Conservation (phyloP, 2,888 invertebrate genomes). For the Tridacna gigas region DNA sequence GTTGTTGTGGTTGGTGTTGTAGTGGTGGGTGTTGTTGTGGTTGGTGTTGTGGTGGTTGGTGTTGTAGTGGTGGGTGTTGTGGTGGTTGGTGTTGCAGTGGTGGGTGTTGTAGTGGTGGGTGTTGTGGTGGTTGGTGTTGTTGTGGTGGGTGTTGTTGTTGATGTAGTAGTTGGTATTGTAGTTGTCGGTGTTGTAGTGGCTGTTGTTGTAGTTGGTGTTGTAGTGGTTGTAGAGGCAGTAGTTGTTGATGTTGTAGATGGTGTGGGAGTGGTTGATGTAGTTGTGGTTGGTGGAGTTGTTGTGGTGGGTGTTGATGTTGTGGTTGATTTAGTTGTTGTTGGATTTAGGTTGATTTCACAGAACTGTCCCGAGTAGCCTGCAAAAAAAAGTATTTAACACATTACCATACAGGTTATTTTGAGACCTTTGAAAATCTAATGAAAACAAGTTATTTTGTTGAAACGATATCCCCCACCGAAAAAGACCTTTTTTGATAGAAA, state of each 20-base stretch:
- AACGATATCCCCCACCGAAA: too few species aligned
- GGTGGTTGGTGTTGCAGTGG: neutral
- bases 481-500: too few species aligned
- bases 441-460: too few species aligned
- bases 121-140: neutral
- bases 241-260: neutral
- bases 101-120: neutral
- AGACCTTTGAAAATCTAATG: neutral
- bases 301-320: neutral
- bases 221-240: neutral
- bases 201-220: neutral
- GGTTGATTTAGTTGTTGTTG: neutral
- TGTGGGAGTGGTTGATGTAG: neutral
- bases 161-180: neutral
- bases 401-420: neutral
- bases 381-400: neutral
- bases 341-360: slow-evolving; percentile 13
- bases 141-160: neutral
- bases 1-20: neutral
- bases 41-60: neutral
- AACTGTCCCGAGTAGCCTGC: slow-evolving; percentile 26
- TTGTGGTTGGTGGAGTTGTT: neutral
- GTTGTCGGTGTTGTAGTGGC: neutral
- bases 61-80: neutral
- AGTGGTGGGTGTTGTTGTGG: neutral